A percentile compares a stretch with the other conserved stretches of the same genome.
Evolutionary conservation across 1,140 invertebrate genomes (phyloP).

Genomic region (Drosophila repletoides): DNA sequence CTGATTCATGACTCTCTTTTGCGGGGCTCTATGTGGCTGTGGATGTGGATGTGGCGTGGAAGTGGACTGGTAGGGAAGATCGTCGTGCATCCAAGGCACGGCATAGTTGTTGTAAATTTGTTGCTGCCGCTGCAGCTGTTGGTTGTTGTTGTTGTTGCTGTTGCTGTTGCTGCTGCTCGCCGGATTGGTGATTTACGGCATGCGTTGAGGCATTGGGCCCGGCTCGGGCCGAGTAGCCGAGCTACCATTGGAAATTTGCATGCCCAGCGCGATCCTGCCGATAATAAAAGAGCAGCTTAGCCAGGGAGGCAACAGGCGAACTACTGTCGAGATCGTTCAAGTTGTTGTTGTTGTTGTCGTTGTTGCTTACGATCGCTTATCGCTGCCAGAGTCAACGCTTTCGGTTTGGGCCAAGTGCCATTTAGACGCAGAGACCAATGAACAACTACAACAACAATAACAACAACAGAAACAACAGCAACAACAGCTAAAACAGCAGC

Average conservation of each 20-base stretch:
- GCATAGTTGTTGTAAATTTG: constrained; percentile 80
- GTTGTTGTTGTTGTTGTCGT: constrained; percentile 30
- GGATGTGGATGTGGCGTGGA: background rate
- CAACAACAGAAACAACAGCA: constrained; percentile 47
- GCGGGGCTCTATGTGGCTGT: constrained; percentile 7
- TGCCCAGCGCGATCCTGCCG: constrained; percentile 75
- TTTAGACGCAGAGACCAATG: constrained; percentile 73
- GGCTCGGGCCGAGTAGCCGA: constrained; percentile 30
- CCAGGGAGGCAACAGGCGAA: constrained; percentile 18
- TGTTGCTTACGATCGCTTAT: constrained; percentile 71
- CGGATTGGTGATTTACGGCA: constrained; percentile 76
- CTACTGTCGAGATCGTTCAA: constrained; percentile 36
- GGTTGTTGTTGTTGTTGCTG: constrained; percentile 17
- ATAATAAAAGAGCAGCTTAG: constrained; percentile 67
- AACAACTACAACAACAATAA: constrained; percentile 29
- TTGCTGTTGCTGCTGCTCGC: constrained; percentile 30
- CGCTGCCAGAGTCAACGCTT: constrained; percentile 68
- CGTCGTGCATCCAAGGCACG: constrained; percentile 71
- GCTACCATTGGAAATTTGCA: constrained; percentile 77
- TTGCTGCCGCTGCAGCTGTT: constrained; percentile 62
- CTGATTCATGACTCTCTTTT: constrained; percentile 71
- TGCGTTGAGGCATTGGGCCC: constrained; percentile 61
- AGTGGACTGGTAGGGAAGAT: constrained; percentile 22
- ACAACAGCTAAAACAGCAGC: constrained; percentile 44
- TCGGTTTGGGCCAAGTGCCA: constrained; percentile 73